Base-by-base conservation (phyloP, 2,888 invertebrate species). In the Aproaerema taeniolella region DNA sequence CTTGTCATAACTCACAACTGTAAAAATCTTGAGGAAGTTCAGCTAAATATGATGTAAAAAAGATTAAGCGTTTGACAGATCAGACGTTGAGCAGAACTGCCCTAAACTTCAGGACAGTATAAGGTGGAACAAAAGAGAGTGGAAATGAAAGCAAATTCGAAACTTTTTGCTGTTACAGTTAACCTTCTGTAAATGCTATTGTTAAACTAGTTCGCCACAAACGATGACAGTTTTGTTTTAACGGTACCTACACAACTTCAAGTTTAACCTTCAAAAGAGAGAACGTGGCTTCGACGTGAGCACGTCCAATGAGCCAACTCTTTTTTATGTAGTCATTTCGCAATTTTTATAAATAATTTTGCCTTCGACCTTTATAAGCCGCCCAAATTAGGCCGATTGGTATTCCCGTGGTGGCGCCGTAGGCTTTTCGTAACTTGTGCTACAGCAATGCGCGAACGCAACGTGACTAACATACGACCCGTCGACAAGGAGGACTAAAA, bases 301-400 rank as follows among this genome's bases (percentile, higher is more conserved):
- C 86, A 86, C 85, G 86, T 82, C 63, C 76, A 76, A 77, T 85
- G 82, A 69, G 72, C 79, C 80, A 86, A 86, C 80, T 81, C 68
- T 72, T 45, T 61, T 79, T 74, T 72, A 77, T 67, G 73, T 72
- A 55, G 61, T 56, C 43, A 68, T 85, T 85, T 83, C 80, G 79
- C 63, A 83, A 86, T 79, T 79, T 70, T 77, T 75, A 72, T 79
- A 79, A 80, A 79, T 75, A 63, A 77, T 75, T 78, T 83, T 77
- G 81, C 79, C 81, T 85, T 67, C 80, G 82, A 85, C 83, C 83
- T 85, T 83, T 83, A 69, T 73, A 50, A 65, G 71, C 68, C 67
- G 80, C 79, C 83, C 74, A 83, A 83, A 80, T 82, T 67, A 73
- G 61, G 63, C 64, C 74, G 67, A 83, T 86, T 85, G 79, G 71